Evolutionary conservation across 1,140 invertebrate species (phyloP).

Genomic region (Heliconius nattereri): DNA sequence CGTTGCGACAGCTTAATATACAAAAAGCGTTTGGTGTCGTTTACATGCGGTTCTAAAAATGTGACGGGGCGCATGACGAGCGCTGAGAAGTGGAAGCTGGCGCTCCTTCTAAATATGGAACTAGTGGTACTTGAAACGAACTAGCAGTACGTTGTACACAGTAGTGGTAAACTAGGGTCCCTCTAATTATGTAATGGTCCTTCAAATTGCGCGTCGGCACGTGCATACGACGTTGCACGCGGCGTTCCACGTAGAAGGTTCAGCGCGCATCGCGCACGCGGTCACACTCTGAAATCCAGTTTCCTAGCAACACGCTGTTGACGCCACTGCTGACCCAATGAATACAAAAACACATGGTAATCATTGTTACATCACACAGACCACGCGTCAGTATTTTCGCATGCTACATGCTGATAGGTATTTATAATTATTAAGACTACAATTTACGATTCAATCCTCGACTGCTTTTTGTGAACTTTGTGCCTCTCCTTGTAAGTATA

Average conservation of each 20-base stretch:
- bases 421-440: constrained; percentile 50
- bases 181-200: constrained; percentile 75
- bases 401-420: constrained; percentile 61
- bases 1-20: constrained; percentile 39
- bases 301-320: constrained; percentile 80
- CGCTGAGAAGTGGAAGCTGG: constrained; percentile 62
- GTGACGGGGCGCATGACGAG: constrained; percentile 68
- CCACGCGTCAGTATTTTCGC: constrained; percentile 58
- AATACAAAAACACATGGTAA: constrained; percentile 77
- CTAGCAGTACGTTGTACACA: constrained; percentile 54
- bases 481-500: constrained; percentile 36
- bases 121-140: constrained; percentile 58
- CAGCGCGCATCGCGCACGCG: constrained; percentile 72
- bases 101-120: constrained; percentile 79
- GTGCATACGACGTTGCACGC: constrained; percentile 66
- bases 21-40: constrained; percentile 62
- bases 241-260: constrained; percentile 69
- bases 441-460: constrained; percentile 42
- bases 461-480: constrained; percentile 42
- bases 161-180: constrained; percentile 46
- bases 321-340: constrained; percentile 73
- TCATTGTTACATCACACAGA: constrained; percentile 72
- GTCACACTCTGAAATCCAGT: constrained; percentile 63
- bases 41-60: constrained; percentile 79
- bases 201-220: constrained; percentile 58